Conservation (phyloP, 2,888 invertebrate species). For the Petrolisthes manimaculis region DNA sequence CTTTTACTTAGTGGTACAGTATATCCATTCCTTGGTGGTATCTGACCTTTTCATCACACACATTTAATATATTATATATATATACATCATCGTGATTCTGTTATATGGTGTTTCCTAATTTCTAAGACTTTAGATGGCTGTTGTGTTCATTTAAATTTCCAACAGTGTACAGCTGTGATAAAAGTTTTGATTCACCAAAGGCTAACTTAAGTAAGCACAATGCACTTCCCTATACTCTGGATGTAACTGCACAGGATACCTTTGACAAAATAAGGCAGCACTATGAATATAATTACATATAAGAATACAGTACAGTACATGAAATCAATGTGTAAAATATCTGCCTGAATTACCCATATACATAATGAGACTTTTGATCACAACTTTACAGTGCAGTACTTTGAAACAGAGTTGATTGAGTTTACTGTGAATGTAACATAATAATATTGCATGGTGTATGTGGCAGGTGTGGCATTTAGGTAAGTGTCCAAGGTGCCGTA, state of each 20-base stretch:
- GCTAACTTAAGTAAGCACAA: too few relatives aligned
- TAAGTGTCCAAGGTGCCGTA: constrained; percentile 58
- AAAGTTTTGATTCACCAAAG: too few relatives aligned
- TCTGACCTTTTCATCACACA: background rate
- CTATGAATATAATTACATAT: too few relatives aligned
- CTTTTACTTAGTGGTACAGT: background rate
- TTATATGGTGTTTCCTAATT: background rate
- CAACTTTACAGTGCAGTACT: background rate
- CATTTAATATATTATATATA: constrained; percentile 1
- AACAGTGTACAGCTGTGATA: too few relatives aligned
- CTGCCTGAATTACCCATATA: too few relatives aligned
- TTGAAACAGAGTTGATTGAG: background rate
- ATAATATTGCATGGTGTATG: background rate
- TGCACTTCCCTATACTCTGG: too few relatives aligned
- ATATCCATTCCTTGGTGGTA: background rate
- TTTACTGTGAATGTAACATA: background rate
- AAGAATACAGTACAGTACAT: too few relatives aligned
- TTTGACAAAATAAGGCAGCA: too few relatives aligned
- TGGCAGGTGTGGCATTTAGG: constrained; percentile 63
- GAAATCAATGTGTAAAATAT: too few relatives aligned
- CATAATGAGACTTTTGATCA: background rate
- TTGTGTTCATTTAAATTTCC: too few relatives aligned
- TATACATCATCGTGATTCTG: background rate
- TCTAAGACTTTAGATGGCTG: too few relatives aligned
- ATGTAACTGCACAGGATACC: too few relatives aligned